Evolutionary conservation across 1,140 invertebrate species (phyloP), one percentile per base, ranked within the genome.

Genomic region (Geopemphigus sp.): DNA sequence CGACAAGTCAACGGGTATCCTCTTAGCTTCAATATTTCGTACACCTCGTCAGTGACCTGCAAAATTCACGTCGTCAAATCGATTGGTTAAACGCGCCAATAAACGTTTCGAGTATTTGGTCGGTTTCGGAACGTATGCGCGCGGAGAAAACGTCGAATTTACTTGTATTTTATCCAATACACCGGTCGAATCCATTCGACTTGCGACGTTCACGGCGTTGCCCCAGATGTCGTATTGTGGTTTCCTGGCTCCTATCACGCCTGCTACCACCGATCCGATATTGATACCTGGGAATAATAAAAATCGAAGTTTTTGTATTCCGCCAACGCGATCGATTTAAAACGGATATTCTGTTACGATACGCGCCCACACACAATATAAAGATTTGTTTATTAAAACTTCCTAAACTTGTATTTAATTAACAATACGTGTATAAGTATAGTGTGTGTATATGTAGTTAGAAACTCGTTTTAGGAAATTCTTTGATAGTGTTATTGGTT

Each of bases 181-280:
- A 6, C 93, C 92, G 0, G 94, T 95, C 5, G 92, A 93, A 83
- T 95, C 94, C 93, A 95, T 96, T 57, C 94, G 88, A 29, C 92
- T 93, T 5, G 94, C 94, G 10, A 95, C 94, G 86, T 98, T 98
- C 0, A 98, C 96, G 1, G 95, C 94, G 85, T 97, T 97, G 29
- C 94, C 94, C 94, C 94, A 95, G 84, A 95, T 95, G 84, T 96
- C 94, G 86, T 95, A 96, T 82, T 95, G 94, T 10, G 93, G 93
- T 84, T 94, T 94, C 72, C 94, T 89, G 5, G 94, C 95, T 1
- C 96, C 96, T 82, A 98, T 97, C 0, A 98, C 96, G 0, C 96
- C 96, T 1, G 96, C 95, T 0, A 98, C 95, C 3, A 98, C 94
- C 11, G 95, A 94, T 1, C 96, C 96, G 82, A 98, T 92, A 86